Percentiles rank a stretch among this genome's conserved stretches.
These are phyloP conservation scores for Aurelia sp. DNA, from an alignment of 30 jellyfish, hydroid and myxozoan genomes.

Conservation along the genomic window DNA sequence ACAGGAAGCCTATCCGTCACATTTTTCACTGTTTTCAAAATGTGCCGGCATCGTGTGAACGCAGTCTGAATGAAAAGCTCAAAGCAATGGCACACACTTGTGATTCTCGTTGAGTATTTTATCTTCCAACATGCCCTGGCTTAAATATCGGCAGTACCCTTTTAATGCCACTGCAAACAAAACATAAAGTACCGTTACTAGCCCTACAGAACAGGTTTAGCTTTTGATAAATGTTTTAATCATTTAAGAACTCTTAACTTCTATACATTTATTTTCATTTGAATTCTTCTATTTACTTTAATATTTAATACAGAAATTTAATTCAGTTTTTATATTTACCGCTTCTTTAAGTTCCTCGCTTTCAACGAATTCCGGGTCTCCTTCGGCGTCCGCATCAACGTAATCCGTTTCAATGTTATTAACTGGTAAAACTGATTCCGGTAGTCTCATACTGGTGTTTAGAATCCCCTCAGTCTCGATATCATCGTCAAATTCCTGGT, in stretches of 20 bases:
- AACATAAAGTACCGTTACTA: neutral
- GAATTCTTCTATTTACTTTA: no score
- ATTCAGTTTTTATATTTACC: slow-evolving; percentile 41
- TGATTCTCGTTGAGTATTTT: no score
- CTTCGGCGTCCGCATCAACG: slow-evolving; percentile 73
- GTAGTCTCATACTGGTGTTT: slow-evolving; percentile 75
- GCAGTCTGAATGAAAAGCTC: no score
- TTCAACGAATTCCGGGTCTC: slow-evolving; percentile 75
- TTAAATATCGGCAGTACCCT: no score
- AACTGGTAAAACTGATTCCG: slow-evolving; percentile 66
- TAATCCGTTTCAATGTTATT: slow-evolving; percentile 64
- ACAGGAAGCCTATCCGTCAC: no score
- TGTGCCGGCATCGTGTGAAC: no score
- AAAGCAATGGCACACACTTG: no score
- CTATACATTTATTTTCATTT: neutral
- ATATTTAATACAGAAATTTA: no score
- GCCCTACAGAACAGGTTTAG: neutral
- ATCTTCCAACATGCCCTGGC: no score
- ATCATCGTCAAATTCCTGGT: slow-evolving; percentile 42
- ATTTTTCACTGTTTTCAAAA: no score
- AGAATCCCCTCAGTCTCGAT: slow-evolving; percentile 71
- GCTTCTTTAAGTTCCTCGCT: slow-evolving; percentile 44
- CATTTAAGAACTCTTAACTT: neutral
- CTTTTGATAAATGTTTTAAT: neutral
- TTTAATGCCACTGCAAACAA: neutral